A percentile compares a stretch with the other conserved stretches of the same genome.
These are phyloP conservation scores for Bradynema listronoti DNA, from an alignment of 1,140 invertebrate genomes.

Conservation along the genomic window DNA sequence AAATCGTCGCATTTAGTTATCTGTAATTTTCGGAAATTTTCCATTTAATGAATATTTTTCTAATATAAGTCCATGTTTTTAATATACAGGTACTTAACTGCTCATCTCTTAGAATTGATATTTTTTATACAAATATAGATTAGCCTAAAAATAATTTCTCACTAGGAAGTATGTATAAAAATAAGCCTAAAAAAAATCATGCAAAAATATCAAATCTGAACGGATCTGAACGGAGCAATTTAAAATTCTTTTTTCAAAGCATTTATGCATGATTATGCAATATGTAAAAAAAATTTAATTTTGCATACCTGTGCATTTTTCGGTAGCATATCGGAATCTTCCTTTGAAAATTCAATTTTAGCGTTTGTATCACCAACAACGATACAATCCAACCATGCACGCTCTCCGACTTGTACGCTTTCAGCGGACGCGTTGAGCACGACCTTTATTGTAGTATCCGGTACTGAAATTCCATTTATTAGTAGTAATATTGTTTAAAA, in stretches of 20 bases:
- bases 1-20: constrained; percentile 33
- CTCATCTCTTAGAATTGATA: no score
- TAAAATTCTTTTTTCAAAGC: no score
- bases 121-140: no score
- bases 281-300: neutral
- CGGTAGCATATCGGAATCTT: constrained; percentile 47
- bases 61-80: neutral
- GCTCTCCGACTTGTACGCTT: constrained; percentile 48
- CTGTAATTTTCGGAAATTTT: constrained; percentile 10
- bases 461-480: constrained; percentile 47
- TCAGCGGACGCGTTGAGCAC: constrained; percentile 51
- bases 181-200: neutral
- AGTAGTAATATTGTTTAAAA: constrained; percentile 3
- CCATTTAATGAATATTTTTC: neutral
- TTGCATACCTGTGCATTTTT: constrained; percentile 47
- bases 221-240: no score
- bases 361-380: constrained; percentile 51
- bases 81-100: no score
- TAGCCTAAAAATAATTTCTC: no score
- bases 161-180: no score
- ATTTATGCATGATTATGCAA: no score
- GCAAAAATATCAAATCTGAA: neutral
- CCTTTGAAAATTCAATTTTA: constrained; percentile 49
- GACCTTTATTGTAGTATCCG: constrained; percentile 57
- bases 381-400: constrained; percentile 54